Evolutionary conservation across 2,797 vertebrate species (phyloP), one percentile per base, ranked within the genome.

Genomic region (Gorsachius magnificus): DNA sequence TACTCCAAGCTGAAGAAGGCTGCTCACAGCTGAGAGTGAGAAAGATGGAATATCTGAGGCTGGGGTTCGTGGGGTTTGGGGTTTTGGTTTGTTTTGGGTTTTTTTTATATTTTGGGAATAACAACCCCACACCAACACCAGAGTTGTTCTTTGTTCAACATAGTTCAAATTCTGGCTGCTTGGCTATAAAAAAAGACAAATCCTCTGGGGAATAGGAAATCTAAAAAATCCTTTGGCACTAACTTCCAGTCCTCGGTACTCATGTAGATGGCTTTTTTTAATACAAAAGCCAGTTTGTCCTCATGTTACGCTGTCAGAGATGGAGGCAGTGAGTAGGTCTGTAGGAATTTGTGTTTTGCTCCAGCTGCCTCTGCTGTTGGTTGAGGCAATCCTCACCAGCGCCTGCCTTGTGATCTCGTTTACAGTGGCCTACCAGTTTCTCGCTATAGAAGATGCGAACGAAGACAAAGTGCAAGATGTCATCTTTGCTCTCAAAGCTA

Each of bases 391-490:
- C 29, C 68, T 91, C 72, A 57, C 65, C 64, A 81, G 53, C 9
- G 18, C 45, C 16, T 25, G 58, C 6, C 75, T 65, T 60, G 25
- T 77, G 54, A 6, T 95, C 81, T 85, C 83, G 91, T 60, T 89
- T 96, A 33, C 97, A 99, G 99, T 94, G 43, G 98, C 98, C 11
- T 99, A 99, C 85, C 94, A 97, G 20, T 99, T 99, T 94, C 95
- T 99, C 35, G 97, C 97, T 10, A 24, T 98, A 80, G 97, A 98
- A 87, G 98, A 99, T 46, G 96, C 97, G 48, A 99, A 98, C 45
- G 65, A 90, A 57, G 99, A 99, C 98, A 98, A 98, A 91, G 98
- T 99, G 80, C 98, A 98, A 89, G 99, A 99, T 48, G 95, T 99
- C 36, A 25, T 99, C 86, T 98, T 99, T 83, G 98, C 98, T 82